phyloP scores from a whole-genome alignment of 2,888 invertebrate species.

The Orgyia antiqua region DNA sequence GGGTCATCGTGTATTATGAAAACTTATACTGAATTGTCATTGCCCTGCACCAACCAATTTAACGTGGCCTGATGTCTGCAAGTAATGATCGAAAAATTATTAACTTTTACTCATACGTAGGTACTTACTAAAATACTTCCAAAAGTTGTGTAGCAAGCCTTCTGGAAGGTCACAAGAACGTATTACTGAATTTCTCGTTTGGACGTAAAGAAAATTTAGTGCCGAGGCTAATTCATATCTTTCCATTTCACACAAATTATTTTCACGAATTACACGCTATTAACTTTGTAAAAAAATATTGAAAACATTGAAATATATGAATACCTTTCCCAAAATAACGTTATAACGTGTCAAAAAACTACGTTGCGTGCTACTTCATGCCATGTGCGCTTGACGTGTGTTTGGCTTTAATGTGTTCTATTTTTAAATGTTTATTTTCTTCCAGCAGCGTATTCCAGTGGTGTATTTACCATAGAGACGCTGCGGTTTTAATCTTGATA shows the following conservation, averaged over 20 bases:
- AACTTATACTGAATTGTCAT: too few relatives aligned
- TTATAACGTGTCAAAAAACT: neutral
- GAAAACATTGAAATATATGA: too few relatives aligned
- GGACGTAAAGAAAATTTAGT: constrained; percentile 42
- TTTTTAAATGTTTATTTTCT: constrained; percentile 29
- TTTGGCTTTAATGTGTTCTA: constrained; percentile 25
- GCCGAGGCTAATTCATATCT: constrained; percentile 19
- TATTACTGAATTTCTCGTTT: constrained; percentile 48
- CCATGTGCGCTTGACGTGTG: constrained; percentile 9
- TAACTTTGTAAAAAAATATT: too few relatives aligned
- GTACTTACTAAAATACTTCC: constrained; percentile 37
- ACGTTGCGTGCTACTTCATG: too few relatives aligned
- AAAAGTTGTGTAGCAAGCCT: constrained; percentile 46
- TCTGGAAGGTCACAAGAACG: constrained; percentile 52
- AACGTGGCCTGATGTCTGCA: neutral
- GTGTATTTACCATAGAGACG: constrained; percentile 5
- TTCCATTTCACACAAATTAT: constrained; percentile 43
- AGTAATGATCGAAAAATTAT: neutral
- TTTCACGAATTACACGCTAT: too few relatives aligned
- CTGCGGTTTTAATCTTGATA: too few relatives aligned
- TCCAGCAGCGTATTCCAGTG: constrained; percentile 20
- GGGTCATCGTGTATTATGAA: too few relatives aligned
- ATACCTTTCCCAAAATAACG: too few relatives aligned
- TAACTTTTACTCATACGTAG: too few relatives aligned
- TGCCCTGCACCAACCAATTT: too few relatives aligned